phyloP scores from a whole-genome alignment of 2,113 vertebrate species.

The Gopherus flavomarginatus region DNA sequence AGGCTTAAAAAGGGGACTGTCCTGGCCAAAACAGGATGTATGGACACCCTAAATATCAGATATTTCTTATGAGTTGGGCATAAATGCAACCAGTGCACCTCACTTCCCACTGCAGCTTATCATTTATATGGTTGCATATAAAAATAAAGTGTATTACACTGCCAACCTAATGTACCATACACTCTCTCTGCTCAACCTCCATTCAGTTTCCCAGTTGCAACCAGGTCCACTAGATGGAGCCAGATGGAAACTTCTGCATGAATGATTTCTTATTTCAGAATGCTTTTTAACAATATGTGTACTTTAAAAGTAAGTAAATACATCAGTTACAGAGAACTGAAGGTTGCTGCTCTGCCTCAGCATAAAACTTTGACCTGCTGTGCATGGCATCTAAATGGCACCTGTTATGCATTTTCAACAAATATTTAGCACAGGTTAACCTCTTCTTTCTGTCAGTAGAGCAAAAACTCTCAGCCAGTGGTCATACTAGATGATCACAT shows the following conservation, averaged over 20 bases:
- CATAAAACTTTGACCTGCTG: not conserved
- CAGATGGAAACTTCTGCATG: not conserved
- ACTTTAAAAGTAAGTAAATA: not conserved
- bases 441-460: not conserved
- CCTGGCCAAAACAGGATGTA: too few species aligned
- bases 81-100: too few species aligned
- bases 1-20: too few species aligned
- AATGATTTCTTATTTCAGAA: not conserved
- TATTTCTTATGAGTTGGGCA: accelerated
- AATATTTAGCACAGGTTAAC: not conserved
- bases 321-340: not conserved
- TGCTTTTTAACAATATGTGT: not conserved
- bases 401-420: accelerated
- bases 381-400: not conserved
- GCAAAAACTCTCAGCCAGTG: not conserved
- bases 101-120: too few species aligned
- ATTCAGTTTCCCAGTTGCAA: not conserved
- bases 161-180: not conserved
- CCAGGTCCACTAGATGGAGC: not conserved
- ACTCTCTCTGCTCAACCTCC: too few species aligned
- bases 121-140: too few species aligned
- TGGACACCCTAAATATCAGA: too few species aligned
- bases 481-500: not conserved
- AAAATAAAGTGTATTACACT: not conserved
- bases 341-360: accelerated